Evolutionary conservation across 2,888 invertebrate genomes (phyloP).

Genomic region (Phanerotoma sp.): DNA sequence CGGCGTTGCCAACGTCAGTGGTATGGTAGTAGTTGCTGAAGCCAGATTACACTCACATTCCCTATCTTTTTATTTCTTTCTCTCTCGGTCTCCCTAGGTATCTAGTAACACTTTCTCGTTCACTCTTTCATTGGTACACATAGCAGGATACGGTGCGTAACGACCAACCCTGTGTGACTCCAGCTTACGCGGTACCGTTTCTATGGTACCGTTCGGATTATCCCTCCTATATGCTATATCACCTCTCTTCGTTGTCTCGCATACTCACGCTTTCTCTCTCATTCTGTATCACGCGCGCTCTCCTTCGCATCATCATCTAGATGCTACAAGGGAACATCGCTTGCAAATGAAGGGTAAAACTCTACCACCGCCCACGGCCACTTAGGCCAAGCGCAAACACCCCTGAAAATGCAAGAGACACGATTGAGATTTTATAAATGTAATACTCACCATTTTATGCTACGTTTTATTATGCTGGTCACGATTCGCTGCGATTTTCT

Average conservation of each 20-base stretch:
- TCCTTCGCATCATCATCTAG: constrained; percentile 17
- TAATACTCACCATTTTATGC: constrained; percentile 54
- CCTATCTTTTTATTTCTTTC: too few relatives aligned
- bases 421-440: constrained; percentile 2
- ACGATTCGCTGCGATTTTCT: constrained; percentile 52
- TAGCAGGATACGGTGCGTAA: constrained; percentile 20
- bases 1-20: not conserved
- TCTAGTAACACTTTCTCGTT: not conserved
- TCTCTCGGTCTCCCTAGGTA: not conserved
- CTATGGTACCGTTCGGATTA: constrained; percentile 52
- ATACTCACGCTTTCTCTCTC: constrained; percentile 12
- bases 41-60: constrained; percentile 7
- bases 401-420: not conserved
- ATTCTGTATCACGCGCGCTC: constrained; percentile 15
- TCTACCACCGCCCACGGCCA: constrained; percentile 8
- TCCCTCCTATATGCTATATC: constrained; percentile 3
- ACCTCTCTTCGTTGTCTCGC: too few relatives aligned
- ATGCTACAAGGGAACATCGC: constrained; percentile 12
- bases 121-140: constrained; percentile 1
- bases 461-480: constrained; percentile 52
- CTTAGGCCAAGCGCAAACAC: constrained; percentile 9
- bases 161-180: constrained; percentile 29
- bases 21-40: constrained; percentile 3
- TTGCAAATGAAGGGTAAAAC: constrained; percentile 14
- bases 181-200: constrained; percentile 49